These are phyloP conservation scores for Calonectris borealis DNA, from an alignment of 2,113 vertebrate genomes.

Conservation along the genomic window DNA sequence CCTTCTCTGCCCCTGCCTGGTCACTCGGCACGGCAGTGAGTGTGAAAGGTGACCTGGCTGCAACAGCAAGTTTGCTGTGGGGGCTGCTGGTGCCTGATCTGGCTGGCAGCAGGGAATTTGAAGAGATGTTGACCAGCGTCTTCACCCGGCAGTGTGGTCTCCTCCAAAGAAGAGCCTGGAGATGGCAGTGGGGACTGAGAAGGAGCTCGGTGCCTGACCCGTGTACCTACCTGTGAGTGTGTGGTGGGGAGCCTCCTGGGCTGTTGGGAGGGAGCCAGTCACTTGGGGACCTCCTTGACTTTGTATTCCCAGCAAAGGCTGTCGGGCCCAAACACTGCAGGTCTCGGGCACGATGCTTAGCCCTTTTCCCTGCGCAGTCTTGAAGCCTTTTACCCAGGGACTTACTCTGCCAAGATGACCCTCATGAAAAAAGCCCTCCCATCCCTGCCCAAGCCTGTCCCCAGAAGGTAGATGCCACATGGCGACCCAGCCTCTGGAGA, in stretches of 20 bases:
- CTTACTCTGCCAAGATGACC: background rate
- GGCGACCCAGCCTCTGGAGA: background rate
- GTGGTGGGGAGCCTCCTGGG: background rate
- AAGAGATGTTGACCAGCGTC: background rate
- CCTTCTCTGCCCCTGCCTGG: background rate
- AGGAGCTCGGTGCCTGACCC: background rate
- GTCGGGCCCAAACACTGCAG: background rate
- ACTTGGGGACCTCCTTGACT: background rate
- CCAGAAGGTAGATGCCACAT: background rate
- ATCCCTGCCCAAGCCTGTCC: background rate
- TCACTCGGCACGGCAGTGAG: background rate
- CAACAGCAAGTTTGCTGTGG: background rate
- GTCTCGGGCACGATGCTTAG: background rate
- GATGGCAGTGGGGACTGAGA: background rate
- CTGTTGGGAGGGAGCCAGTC: background rate
- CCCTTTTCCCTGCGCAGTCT: background rate
- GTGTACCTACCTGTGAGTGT: background rate
- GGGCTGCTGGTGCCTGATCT: background rate
- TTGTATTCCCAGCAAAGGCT: background rate
- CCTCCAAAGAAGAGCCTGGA: background rate
- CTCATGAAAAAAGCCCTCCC: background rate
- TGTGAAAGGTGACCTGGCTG: background rate
- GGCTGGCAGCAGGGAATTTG: background rate
- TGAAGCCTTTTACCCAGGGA: background rate
- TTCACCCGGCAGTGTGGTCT: background rate